Evolutionary conservation across 2,113 vertebrate genomes (phyloP), one percentile per base, ranked within the genome.

Genomic region (Artemisiospiza belli): DNA sequence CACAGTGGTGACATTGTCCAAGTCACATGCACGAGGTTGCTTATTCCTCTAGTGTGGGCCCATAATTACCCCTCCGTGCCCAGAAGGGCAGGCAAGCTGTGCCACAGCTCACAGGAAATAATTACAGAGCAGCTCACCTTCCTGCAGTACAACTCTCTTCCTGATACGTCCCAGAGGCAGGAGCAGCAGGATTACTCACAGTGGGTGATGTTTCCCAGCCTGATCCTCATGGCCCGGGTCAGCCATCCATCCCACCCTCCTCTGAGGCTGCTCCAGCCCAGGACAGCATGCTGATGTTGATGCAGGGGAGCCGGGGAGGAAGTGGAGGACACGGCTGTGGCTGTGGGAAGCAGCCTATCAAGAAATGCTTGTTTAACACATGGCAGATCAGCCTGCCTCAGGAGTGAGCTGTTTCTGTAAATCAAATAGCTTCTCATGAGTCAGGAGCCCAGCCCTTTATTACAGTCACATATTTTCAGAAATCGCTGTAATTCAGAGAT

Each of bases 71-170:
- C 58, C 30, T 17, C 57, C 0, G 0, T 87, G 81, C 76, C 87
- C 83, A 55, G 88, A 90, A 89, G 86, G 81, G 61, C 76, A 92
- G 39, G 39, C 61, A 70, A 77, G 63, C 52, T 93, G 37, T 83
- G 27, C 55, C 1, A 0, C 61, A 93, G 68, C 67, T 89, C 24
- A 4, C 76, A 87, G 92, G 91, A 96, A 93, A 89, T 95, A 83
- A 93, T 64, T 94, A 77, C 52, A 78, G 73, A 92, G 80, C 59
- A 63, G 68, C 68, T 90, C 31, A 83, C 15, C 86, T 92, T 93
- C 80, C 86, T 94, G 94, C 73, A 41, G 33, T 51, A 35, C 15
- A 3, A 63, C 86, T 28, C 39, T 57, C 76, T 92, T 94, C 91
- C 89, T 92, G 68, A 14, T 35, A 51, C 12, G 1, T 68, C 91